Conservation (phyloP, 2,797 vertebrate genomes). For the Poliocrania exsul region DNA sequence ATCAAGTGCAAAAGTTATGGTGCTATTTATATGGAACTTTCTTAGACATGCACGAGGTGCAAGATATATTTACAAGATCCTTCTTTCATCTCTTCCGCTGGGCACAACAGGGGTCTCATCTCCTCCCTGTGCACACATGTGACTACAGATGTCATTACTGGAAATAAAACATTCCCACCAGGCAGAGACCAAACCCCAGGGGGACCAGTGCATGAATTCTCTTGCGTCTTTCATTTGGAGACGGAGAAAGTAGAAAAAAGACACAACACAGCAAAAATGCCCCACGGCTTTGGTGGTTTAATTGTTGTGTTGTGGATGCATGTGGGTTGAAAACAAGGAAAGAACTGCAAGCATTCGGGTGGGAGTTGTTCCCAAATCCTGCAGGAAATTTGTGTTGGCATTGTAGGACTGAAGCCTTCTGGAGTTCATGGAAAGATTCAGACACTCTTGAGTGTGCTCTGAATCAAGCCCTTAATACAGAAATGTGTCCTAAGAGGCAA, state of each 20-base stretch:
- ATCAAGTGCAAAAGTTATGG: conserved; percentile 44
- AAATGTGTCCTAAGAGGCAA: background rate
- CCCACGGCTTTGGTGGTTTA: background rate
- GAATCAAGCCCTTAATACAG: background rate
- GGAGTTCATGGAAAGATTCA: background rate
- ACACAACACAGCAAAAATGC: background rate
- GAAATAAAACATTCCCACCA: background rate
- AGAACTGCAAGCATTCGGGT: background rate
- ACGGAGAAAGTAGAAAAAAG: background rate
- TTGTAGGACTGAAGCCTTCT: background rate
- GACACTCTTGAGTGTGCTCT: background rate
- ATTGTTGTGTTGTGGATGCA: background rate
- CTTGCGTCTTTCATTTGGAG: background rate
- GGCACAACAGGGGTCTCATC: conserved; percentile 6
- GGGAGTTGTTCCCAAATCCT: background rate
- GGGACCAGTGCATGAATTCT: background rate
- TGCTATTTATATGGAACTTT: conserved; percentile 62
- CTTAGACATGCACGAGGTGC: conserved; percentile 24
- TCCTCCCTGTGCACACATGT: background rate
- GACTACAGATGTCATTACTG: background rate
- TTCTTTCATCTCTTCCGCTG: conserved; percentile 26
- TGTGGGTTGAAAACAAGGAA: background rate
- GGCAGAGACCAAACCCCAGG: background rate
- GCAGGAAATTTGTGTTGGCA: background rate
- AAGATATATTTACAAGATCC: conserved; percentile 44